A percentile compares a stretch with the other conserved stretches of the same genome.
Evolutionary conservation across 2,113 vertebrate species (phyloP).

Genomic region (Chaetodon trifascialis): DNA sequence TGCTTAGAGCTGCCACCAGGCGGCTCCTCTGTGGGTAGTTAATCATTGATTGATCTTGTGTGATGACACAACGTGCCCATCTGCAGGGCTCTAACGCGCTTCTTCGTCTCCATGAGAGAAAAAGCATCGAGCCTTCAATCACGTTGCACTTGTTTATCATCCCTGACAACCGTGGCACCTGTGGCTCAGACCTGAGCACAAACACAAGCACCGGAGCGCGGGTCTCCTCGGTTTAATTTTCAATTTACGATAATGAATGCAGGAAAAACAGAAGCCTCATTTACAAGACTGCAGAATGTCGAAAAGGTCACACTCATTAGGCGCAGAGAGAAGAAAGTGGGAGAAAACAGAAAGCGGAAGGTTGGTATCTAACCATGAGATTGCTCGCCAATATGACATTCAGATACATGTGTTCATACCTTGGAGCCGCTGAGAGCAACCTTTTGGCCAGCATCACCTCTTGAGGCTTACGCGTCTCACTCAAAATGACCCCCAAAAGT

Average conservation of each 20-base stretch:
- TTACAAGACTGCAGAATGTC: constrained; percentile 26
- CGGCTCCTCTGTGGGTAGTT: not conserved
- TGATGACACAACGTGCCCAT: not conserved
- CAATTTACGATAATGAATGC: constrained; percentile 38
- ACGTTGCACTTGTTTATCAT: constrained; percentile 38
- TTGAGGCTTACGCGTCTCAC: not conserved
- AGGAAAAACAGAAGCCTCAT: constrained; percentile 32
- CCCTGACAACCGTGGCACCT: constrained; percentile 44
- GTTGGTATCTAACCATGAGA: constrained; percentile 14
- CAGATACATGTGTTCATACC: constrained; percentile 25
- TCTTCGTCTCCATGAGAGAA: constrained; percentile 43
- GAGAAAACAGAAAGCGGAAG: constrained; percentile 7
- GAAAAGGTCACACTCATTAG: constrained; percentile 67
- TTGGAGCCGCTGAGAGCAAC: not conserved
- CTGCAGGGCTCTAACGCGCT: constrained; percentile 20
- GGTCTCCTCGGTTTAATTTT: constrained; percentile 5
- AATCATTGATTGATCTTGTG: constrained; percentile 21
- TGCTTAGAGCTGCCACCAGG: constrained; percentile 15
- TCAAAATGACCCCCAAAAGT: constrained; percentile 3
- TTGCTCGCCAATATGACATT: constrained; percentile 22
- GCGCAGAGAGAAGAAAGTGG: not conserved
- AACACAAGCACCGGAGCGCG: not conserved
- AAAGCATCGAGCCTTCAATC: constrained; percentile 32
- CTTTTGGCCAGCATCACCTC: constrained; percentile 17
- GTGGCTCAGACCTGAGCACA: constrained; percentile 43